Conservation (phyloP, 2,113 vertebrate species). For the Toxotes jaculatrix region DNA sequence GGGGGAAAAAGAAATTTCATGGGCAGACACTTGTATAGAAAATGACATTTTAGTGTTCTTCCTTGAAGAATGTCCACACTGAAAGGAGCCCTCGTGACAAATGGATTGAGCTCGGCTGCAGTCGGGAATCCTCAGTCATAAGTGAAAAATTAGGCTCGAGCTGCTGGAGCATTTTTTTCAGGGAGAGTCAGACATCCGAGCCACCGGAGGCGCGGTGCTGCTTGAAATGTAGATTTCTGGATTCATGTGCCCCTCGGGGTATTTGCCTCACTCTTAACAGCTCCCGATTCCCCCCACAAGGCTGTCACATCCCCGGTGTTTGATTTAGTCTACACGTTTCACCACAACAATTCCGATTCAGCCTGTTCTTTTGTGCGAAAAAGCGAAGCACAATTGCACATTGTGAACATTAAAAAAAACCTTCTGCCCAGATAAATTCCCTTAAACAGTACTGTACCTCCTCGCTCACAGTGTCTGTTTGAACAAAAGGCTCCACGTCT, state of each 20-base stretch:
- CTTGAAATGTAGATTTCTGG: constrained; percentile 69
- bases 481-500: constrained; percentile 54
- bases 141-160: constrained; percentile 49
- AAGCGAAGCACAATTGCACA: constrained; percentile 32
- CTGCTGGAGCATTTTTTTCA: constrained; percentile 23
- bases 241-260: constrained; percentile 56
- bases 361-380: constrained; percentile 27
- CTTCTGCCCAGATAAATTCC: constrained; percentile 41
- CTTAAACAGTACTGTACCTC: constrained; percentile 28
- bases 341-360: constrained; percentile 38
- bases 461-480: constrained; percentile 5
- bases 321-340: constrained; percentile 47
- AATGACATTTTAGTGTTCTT: constrained; percentile 43
- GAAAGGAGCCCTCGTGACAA: constrained; percentile 35
- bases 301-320: constrained; percentile 55
- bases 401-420: constrained; percentile 32
- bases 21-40: constrained; percentile 37
- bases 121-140: constrained; percentile 19
- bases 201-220: constrained; percentile 11
- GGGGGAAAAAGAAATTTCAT: constrained; percentile 41
- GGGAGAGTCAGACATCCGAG: constrained; percentile 13
- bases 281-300: constrained; percentile 41
- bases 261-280: constrained; percentile 45
- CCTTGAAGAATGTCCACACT: constrained; percentile 15
- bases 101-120: constrained; percentile 34